phyloP scores from a whole-genome alignment of 2,113 vertebrate species.

The Spea bombifrons region DNA sequence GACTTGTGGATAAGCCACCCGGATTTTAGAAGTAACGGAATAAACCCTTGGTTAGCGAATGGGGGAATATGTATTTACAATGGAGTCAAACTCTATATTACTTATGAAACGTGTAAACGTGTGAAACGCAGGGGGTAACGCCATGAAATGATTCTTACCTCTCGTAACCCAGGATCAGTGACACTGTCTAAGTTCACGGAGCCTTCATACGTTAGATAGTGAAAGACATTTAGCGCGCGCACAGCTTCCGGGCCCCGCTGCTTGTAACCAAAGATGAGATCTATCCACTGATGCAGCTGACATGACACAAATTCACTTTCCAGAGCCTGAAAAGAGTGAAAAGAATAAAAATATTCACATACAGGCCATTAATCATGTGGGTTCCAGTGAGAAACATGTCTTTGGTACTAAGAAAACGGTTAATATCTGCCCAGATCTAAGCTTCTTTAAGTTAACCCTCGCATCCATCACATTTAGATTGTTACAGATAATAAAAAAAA shows the following conservation, averaged over 20 bases:
- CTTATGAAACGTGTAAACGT: too few relatives aligned
- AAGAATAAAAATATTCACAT: constrained; percentile 34
- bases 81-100: too few relatives aligned
- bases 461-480: too few relatives aligned
- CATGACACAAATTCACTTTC: constrained; percentile 99
- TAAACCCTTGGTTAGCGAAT: too few relatives aligned
- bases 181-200: constrained; percentile 88
- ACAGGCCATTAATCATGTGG: background rate
- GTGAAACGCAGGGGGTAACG: background rate
- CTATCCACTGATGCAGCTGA: constrained; percentile 98
- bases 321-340: constrained; percentile 78
- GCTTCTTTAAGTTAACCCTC: too few relatives aligned
- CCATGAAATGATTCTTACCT: constrained; percentile 70
- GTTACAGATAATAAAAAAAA: background rate
- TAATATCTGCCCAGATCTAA: too few relatives aligned
- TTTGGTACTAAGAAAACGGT: too few relatives aligned
- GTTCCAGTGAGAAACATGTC: background rate
- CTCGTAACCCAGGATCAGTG: constrained; percentile 82
- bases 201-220: constrained; percentile 94
- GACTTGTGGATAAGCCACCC: too few relatives aligned
- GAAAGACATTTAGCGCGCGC: constrained; percentile 94
- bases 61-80: too few relatives aligned
- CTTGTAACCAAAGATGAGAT: constrained; percentile 98
- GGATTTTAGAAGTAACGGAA: too few relatives aligned
- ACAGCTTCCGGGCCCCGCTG: constrained; percentile 94